A percentile compares a stretch with the other conserved stretches of the same genome.
phyloP scores from a whole-genome alignment of 2,888 invertebrate species.

The Psococerastis gibbosa region DNA sequence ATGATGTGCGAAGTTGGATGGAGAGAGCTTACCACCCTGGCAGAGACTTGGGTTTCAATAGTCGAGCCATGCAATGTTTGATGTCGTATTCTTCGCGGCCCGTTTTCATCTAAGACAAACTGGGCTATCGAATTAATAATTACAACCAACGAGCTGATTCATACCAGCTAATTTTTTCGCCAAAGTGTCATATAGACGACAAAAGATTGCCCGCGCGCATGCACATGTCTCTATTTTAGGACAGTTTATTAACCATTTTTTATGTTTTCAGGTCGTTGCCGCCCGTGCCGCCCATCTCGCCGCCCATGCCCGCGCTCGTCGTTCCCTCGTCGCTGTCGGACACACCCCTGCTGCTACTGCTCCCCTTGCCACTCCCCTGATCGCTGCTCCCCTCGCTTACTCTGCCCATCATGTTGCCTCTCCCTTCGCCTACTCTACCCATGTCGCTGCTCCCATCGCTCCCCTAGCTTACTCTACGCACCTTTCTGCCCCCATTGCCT shows the following conservation, averaged over 20 bases:
- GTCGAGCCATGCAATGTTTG: too few relatives aligned
- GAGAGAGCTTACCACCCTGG: too few relatives aligned
- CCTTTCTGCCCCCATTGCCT: conserved; percentile 13
- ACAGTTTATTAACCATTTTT: neutral
- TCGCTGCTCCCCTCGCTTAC: conserved; percentile 17
- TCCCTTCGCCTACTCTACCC: conserved; percentile 13
- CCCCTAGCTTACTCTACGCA: conserved; percentile 14
- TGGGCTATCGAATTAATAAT: too few relatives aligned
- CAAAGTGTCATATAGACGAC: too few relatives aligned
- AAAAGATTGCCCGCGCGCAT: too few relatives aligned
- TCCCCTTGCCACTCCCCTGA: conserved; percentile 17
- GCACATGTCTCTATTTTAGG: neutral
- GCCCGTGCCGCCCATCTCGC: conserved; percentile 28
- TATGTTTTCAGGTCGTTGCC: conserved; percentile 23
- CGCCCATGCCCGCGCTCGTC: conserved; percentile 23
- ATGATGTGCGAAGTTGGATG: too few relatives aligned
- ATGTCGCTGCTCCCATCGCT: conserved; percentile 13
- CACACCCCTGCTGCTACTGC: conserved; percentile 16
- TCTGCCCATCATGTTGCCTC: conserved; percentile 14
- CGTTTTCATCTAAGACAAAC: too few relatives aligned
- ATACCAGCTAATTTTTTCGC: too few relatives aligned
- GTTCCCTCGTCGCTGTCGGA: conserved; percentile 18
- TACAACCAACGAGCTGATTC: too few relatives aligned
- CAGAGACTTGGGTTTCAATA: too few relatives aligned
- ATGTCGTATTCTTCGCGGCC: too few relatives aligned